Base-by-base conservation (phyloP, 2,113 vertebrate genomes). In the Agapornis roseicollis region DNA sequence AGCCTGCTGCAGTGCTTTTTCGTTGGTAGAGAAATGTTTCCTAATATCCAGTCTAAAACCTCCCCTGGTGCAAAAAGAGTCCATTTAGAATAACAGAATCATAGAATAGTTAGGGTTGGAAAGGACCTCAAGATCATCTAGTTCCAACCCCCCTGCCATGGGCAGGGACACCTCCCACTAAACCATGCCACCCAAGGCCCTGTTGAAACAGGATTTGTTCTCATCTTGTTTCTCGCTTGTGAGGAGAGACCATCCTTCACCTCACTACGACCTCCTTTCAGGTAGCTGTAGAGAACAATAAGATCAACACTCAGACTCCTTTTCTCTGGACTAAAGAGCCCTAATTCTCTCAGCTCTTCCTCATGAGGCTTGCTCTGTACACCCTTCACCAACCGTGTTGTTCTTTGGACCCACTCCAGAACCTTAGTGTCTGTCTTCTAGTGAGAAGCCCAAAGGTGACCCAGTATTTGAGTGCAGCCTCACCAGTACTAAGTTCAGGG, bases 301-400 rank as follows among this genome's bases (percentile, higher is more conserved):
- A 58, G 22, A 22, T 58, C 56, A 16, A 33, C 56, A 58, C n/a
- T 35, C n/a, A 58, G 33, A 35, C 81, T 85, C 60, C 60, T 90
- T 46, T 72, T 1, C 73, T 85, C 50, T 66, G 39, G 66, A 24
- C 23, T 72, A 33, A 90, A 74, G 37, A 50, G 50, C 53, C 49
- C 61, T 49, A 56, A 22, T 56, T 78, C 72, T 49, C 17, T 49
- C 72, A 84, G 72, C 41, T 0, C 0, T 31, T 83, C 47, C 71
- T 83, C 29, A 5, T 0, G 63, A 35, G 22, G 35, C 56, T 58
- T 58, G 33, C 22, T 35, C 55, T 63, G 41, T 49, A 42, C 17
- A 1, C 11, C 55, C 25, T 55, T 47, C 39, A 35, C 41, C 64
- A 63, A 12, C 41, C 10, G 31, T 0, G 0, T 49, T 90, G 29